phyloP scores from a whole-genome alignment of 2,797 vertebrate species.

The Scomberomorus guttatus region DNA sequence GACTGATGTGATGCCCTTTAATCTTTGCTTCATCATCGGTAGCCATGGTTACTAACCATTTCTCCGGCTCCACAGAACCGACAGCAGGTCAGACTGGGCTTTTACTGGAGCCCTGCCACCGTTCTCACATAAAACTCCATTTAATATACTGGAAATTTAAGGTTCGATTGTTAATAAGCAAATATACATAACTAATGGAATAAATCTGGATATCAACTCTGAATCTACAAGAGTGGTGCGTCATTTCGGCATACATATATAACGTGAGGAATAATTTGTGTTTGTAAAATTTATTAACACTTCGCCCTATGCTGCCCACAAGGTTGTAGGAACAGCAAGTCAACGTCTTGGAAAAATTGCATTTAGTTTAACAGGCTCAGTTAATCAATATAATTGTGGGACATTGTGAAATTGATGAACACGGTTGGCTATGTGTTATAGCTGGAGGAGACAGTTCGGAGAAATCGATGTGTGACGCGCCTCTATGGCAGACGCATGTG shows the following conservation, averaged over 20 bases:
- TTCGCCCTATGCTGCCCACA: neutral
- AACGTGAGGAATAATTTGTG: neutral
- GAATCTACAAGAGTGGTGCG: neutral
- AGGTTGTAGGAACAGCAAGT: neutral
- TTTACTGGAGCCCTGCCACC: neutral
- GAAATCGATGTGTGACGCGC: constrained; percentile 19
- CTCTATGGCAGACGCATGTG: constrained; percentile 16
- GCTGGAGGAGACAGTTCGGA: neutral
- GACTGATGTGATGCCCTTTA: constrained; percentile 14
- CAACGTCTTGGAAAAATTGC: neutral
- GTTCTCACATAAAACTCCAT: constrained; percentile 7
- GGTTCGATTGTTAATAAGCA: neutral
- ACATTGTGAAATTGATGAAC: neutral
- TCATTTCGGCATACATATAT: neutral
- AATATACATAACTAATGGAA: accelerated
- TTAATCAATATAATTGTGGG: neutral
- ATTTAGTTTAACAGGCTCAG: neutral
- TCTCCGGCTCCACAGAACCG: constrained; percentile 9
- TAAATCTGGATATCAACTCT: no score
- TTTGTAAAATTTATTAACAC: neutral
- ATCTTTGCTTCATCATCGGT: constrained; percentile 40
- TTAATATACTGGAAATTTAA: neutral
- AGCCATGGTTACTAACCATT: constrained; percentile 53
- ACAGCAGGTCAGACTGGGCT: neutral
- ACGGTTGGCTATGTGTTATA: neutral